Conservation (phyloP, 2,888 invertebrate genomes). For the Nephrotoma guestfalica region DNA sequence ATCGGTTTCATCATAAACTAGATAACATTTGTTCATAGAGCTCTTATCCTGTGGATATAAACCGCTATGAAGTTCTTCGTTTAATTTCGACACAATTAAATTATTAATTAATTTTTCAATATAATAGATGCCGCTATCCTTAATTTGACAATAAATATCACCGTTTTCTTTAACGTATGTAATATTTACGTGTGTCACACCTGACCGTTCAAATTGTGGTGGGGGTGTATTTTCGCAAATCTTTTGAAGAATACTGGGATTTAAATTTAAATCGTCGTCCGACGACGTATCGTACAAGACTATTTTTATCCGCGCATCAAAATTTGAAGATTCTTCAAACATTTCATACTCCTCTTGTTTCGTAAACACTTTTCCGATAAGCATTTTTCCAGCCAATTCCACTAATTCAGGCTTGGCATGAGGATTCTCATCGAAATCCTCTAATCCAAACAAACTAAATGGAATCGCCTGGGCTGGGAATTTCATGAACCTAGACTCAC, state of each 20-base stretch:
- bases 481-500: constrained; percentile 46
- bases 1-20: constrained; percentile 5
- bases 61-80: constrained; percentile 16
- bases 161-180: constrained; percentile 26
- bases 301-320: constrained; percentile 32
- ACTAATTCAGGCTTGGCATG: constrained; percentile 26
- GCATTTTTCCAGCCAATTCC: constrained; percentile 36
- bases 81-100: constrained; percentile 22
- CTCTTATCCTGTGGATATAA: constrained; percentile 3
- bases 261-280: constrained; percentile 46
- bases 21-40: constrained; percentile 6
- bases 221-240: constrained; percentile 30
- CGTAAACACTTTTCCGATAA: constrained; percentile 41
- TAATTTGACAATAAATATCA: constrained; percentile 26
- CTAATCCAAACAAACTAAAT: constrained; percentile 52
- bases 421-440: constrained; percentile 40
- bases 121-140: constrained; percentile 25
- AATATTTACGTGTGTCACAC: constrained; percentile 23
- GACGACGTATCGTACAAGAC: constrained; percentile 51
- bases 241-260: constrained; percentile 41
- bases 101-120: constrained; percentile 19
- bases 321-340: constrained; percentile 11
- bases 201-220: constrained; percentile 23
- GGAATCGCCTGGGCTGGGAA: constrained; percentile 59
- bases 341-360: constrained; percentile 20